Evolutionary conservation across 2,797 vertebrate species (phyloP).

Genomic region (Pseudochirops cupreus): DNA sequence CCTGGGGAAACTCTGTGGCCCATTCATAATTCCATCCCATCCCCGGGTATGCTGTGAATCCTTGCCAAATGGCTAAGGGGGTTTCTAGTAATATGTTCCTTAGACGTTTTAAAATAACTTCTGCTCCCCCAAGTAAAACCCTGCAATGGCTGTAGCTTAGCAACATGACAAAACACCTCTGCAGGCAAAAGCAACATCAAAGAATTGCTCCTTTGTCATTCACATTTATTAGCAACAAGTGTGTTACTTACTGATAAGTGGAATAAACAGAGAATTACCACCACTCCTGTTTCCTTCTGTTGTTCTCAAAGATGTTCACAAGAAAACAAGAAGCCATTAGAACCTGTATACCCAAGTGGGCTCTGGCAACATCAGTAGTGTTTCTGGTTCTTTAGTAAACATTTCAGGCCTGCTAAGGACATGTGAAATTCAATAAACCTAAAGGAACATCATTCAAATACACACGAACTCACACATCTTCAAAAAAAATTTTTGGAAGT

Average conservation of each 20-base stretch:
- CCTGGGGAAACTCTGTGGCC: not conserved
- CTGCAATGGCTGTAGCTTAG: constrained; percentile 80
- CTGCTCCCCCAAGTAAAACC: constrained; percentile 68
- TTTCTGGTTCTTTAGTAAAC: constrained; percentile 71
- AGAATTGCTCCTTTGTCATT: constrained; percentile 73
- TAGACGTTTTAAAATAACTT: constrained; percentile 78
- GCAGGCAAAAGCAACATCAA: constrained; percentile 64
- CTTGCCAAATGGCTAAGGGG: constrained; percentile 54
- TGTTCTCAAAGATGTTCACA: constrained; percentile 76
- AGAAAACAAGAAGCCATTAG: constrained; percentile 79
- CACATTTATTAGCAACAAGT: constrained; percentile 79
- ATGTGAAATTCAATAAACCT: constrained; percentile 61
- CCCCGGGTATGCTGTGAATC: constrained; percentile 13
- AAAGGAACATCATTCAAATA: constrained; percentile 36
- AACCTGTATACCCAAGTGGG: constrained; percentile 58
- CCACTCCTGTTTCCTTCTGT: constrained; percentile 27
- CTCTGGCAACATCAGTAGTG: constrained; percentile 76
- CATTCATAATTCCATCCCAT: not conserved
- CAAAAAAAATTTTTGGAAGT: constrained; percentile 40
- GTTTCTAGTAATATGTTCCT: constrained; percentile 61
- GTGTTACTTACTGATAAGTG: constrained; percentile 82
- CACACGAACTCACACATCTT: not conserved
- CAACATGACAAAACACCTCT: constrained; percentile 76
- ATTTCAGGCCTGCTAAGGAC: constrained; percentile 73
- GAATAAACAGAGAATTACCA: constrained; percentile 71